Base-by-base conservation (phyloP, 2,888 invertebrate genomes). In the Drosophila mettleri region DNA sequence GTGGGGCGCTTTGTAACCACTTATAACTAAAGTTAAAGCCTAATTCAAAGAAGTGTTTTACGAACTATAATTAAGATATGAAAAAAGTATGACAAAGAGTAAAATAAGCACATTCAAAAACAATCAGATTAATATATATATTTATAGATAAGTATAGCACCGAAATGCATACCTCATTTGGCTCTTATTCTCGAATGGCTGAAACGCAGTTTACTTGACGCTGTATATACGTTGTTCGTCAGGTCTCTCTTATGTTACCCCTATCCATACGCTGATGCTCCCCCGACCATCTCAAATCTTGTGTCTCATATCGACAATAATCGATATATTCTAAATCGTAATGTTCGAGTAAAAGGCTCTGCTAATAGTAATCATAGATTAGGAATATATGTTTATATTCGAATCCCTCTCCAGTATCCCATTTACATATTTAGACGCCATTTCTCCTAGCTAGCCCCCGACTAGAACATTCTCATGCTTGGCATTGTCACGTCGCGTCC, bases 21-120 rank as follows among this genome's bases (percentile, higher is more conserved):
- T 65, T 53, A 48, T 49, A 58, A 60, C 67, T 46, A 48, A 27
- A 18, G 34, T 22, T 54, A 22, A 54, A 54, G 62, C 51, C n/a
- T 14, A 18, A 14, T 18, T 46, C 59, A 33, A 43, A 27, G 9
- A 62, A 57, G 38, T 57, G 48, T 31, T 33, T 45, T 48, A 38
- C 27, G 55, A 51, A 31, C 62, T 31, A 31, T 62, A 36, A 39
- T 69, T 70, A 20, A n/a, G 48, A 31, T 48, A 8, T 20, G 6
- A 20, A 5, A 20, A 6, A 20, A 12, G 0, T n/a, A n/a, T n/a
- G 1, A 20, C 5, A 2, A 12, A 18, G 0, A 6, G 2, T 2
- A 55, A 55, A 70, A 70, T 74, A 36, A 52, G 45, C 24, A 36
- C n/a, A 34, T 18, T 45, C 20, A 22, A 14, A 16, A 27, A 3